phyloP scores from a whole-genome alignment of 2,113 vertebrate species.

The Actinemys pallida region DNA sequence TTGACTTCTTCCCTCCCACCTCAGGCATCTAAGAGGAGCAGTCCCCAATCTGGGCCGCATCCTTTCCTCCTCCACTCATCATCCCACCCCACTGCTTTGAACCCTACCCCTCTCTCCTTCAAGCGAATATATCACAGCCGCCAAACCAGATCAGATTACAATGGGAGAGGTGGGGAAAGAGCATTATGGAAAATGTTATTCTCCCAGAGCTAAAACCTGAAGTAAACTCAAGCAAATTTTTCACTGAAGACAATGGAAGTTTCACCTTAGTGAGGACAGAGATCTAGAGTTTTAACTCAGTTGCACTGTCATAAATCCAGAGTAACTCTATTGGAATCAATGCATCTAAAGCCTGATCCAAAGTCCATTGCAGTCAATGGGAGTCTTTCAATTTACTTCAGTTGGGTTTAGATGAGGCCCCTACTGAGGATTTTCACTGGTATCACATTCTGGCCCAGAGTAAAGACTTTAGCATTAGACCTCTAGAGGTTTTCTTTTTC shows the following conservation, averaged over 20 bases:
- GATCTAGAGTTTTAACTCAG: background rate
- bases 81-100: background rate
- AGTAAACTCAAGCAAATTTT: background rate
- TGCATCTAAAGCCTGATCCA: background rate
- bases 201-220: background rate
- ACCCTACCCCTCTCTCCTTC: background rate
- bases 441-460: background rate
- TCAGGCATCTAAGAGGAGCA: background rate
- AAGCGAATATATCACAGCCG: background rate
- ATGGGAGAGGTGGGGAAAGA: background rate
- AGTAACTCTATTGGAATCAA: background rate
- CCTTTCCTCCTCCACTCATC: background rate
- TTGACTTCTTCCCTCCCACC: background rate
- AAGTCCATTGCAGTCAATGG: background rate
- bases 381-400: background rate
- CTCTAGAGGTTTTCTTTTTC: background rate
- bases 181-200: background rate
- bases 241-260: background rate
- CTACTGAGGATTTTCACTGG: background rate
- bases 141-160: background rate
- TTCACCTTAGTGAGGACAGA: background rate
- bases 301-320: background rate
- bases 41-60: background rate
- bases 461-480: accelerated
- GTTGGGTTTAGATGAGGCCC: accelerated